These are phyloP conservation scores for Aspidoscelis tigris DNA, from an alignment of 2,113 vertebrate species.

Conservation along the genomic window DNA sequence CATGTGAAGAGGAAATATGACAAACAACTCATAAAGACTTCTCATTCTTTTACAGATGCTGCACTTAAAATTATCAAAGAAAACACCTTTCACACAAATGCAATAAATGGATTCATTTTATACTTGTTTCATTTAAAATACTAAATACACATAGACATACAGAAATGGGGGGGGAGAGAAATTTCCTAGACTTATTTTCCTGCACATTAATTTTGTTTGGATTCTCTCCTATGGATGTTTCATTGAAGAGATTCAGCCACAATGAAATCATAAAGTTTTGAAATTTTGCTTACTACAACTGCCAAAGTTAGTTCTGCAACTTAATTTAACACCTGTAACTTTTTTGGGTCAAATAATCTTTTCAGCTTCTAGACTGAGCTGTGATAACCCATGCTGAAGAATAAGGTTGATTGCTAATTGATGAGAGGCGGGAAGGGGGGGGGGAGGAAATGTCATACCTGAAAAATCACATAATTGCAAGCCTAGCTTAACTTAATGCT, in stretches of 20 bases:
- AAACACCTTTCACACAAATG: neutral
- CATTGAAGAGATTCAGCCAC: conserved; percentile 23
- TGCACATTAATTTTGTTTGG: conserved; percentile 29
- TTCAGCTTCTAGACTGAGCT: conserved; percentile 55
- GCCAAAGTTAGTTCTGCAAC: conserved; percentile 63
- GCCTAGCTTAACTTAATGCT: conserved; percentile 43
- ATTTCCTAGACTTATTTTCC: conserved; percentile 45
- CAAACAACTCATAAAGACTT: neutral
- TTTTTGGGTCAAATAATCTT: conserved; percentile 63
- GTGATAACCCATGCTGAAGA: conserved; percentile 55
- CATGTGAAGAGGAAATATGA: conserved; percentile 10
- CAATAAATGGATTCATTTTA: conserved; percentile 29
- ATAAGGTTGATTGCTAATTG: conserved; percentile 38
- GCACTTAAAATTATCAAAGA: conserved; percentile 29
- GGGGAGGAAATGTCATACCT: conserved; percentile 28
- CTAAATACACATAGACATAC: neutral
- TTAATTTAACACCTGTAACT: conserved; percentile 61
- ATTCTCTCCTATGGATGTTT: conserved; percentile 52
- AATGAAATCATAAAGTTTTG: conserved; percentile 56
- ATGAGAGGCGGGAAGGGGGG: neutral
- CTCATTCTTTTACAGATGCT: neutral
- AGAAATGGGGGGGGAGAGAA: neutral
- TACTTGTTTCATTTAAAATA: neutral
- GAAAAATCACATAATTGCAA: conserved; percentile 38
- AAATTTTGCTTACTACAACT: conserved; percentile 50